These are phyloP conservation scores for Petrocephalus microphthalmus DNA, from an alignment of 2,113 vertebrate genomes.

Conservation along the genomic window DNA sequence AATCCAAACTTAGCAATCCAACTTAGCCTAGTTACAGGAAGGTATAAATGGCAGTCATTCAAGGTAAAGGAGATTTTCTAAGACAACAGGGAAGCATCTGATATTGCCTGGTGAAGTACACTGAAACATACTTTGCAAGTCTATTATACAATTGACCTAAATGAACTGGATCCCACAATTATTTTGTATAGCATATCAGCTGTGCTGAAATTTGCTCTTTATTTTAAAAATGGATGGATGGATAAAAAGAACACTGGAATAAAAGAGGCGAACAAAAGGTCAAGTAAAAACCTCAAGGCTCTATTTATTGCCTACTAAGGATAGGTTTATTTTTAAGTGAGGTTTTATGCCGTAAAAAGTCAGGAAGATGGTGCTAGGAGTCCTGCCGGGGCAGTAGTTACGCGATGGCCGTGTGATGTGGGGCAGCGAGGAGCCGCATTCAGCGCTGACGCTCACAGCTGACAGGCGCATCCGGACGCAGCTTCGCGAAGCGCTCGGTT, in stretches of 20 bases:
- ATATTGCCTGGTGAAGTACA: too few species aligned
- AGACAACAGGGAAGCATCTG: too few species aligned
- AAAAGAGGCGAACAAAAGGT: neutral
- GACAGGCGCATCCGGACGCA: neutral
- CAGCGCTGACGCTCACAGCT: conserved; percentile 29
- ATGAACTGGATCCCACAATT: too few species aligned
- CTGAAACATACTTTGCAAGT: too few species aligned
- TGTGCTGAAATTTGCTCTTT: too few species aligned
- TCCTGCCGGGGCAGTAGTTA: conserved; percentile 27
- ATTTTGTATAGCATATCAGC: too few species aligned
- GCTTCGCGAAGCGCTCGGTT: neutral
- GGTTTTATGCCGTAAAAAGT: neutral
- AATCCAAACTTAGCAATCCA: too few species aligned
- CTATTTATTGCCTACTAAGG: neutral
- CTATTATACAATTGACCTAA: too few species aligned
- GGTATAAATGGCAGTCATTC: too few species aligned
- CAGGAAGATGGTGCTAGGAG: neutral
- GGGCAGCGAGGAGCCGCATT: conserved; percentile 42
- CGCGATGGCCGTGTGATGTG: conserved; percentile 38
- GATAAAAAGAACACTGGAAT: neutral
- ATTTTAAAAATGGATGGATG: neutral
- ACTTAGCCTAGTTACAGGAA: too few species aligned
- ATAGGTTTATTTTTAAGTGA: neutral
- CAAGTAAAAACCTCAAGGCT: neutral
- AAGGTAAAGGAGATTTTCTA: too few species aligned